Evolutionary conservation across 2,888 invertebrate species (phyloP), one percentile per base, ranked within the genome.

Genomic region (Hyposoter didymator): DNA sequence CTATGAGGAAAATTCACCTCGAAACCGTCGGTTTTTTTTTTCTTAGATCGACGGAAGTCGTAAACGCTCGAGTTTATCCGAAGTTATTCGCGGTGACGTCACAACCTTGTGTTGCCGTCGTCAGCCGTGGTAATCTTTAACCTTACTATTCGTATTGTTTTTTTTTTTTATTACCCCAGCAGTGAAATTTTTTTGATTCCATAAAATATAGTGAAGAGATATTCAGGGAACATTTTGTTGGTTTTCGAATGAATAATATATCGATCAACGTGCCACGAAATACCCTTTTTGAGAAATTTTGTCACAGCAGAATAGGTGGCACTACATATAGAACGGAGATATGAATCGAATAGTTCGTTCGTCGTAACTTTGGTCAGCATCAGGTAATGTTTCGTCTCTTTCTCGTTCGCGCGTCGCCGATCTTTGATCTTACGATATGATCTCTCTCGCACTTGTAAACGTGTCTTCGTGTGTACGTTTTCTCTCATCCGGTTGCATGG

Each of bases 31-130:
- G 32, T 32, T 32, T 10, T 12, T 28, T 32, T 17, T 35, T 72
- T 72, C n/a, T 32, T 39, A 12, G 12, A 19, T 35, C 49, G 28
- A n/a, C 17, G 14, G 12, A 28, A 8, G 12, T 22, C 70, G 70
- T 28, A 70, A 74, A 32, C 45, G 74, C 59, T 19, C 74, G 62
- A 74, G 45, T 32, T 74, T 39, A 22, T 35, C 52, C 72, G 72
- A 73, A 39, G 39, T 19, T 19, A 32, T 17, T 39, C 6, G 22
- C 6, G 22, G 32, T 55, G 55, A 73, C 72, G 72, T 73, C 72
- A 73, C n/a, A 17, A 39, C 7, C 4, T 14, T 7, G 55, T 67
- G 55, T 67, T 17, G 67, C 22, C 43, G 45, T 45, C 22, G 10
- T 22, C 14, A 35, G 45, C 14, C 43, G 45, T 45, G n/a, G 12